phyloP scores from a whole-genome alignment of 2,113 vertebrate species.

The Triplophysa siluroides region DNA sequence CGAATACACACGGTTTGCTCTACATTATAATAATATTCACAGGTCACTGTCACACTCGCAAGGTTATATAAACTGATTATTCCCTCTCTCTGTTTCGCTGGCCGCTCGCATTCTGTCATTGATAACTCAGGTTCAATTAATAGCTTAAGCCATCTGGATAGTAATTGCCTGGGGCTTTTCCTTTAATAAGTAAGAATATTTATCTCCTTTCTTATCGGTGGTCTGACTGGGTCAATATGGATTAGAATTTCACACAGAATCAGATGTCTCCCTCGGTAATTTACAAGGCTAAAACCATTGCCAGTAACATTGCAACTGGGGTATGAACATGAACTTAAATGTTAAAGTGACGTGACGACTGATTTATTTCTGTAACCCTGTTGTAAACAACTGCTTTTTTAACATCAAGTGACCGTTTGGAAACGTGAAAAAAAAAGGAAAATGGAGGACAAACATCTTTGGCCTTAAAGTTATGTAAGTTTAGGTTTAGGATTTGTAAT shows the following conservation, averaged over 20 bases:
- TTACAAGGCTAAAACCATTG: constrained; percentile 45
- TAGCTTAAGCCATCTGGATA: constrained; percentile 40
- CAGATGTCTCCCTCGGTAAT: constrained; percentile 49
- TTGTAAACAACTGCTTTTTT: too few species aligned
- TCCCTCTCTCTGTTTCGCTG: background rate
- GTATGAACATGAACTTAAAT: constrained; percentile 38
- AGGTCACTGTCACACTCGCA: constrained; percentile 47
- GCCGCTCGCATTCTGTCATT: constrained; percentile 19
- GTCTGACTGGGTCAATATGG: constrained; percentile 61
- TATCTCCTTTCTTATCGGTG: constrained; percentile 59
- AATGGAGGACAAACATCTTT: too few species aligned
- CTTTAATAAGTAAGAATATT: constrained; percentile 65
- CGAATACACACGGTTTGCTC: constrained; percentile 16
- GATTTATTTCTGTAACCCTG: too few species aligned
- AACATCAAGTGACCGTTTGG: too few species aligned
- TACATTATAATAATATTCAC: constrained; percentile 21
- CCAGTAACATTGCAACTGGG: background rate
- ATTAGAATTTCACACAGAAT: constrained; percentile 65
- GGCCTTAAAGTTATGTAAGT: too few species aligned
- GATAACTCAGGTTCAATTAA: constrained; percentile 52
- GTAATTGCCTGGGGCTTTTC: constrained; percentile 54
- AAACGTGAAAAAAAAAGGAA: too few species aligned
- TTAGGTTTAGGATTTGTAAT: too few species aligned
- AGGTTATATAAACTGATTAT: constrained; percentile 49
- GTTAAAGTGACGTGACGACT: too few species aligned